Conservation (phyloP, 1,140 invertebrate species). For the Achroia grisella region DNA sequence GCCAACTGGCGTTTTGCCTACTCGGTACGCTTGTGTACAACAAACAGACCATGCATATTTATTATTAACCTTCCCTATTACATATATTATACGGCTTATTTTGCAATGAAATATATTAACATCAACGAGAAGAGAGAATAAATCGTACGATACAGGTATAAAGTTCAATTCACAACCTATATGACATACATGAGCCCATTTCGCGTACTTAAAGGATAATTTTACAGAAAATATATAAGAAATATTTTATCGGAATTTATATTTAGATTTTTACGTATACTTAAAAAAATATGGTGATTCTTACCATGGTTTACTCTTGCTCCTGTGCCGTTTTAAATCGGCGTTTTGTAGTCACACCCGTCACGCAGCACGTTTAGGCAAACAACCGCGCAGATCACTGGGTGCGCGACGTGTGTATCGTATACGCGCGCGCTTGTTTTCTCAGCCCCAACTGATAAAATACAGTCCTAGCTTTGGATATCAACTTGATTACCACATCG, state of each 20-base stretch:
- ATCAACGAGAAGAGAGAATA: background rate
- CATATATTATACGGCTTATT: constrained; percentile 1
- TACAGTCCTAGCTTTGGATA: constrained; percentile 25
- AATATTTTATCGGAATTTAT: no score
- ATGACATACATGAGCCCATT: no score
- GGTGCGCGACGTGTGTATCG: constrained; percentile 15
- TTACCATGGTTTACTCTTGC: background rate
- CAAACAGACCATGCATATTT: constrained; percentile 4
- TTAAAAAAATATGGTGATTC: no score
- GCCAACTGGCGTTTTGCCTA: constrained; percentile 68
- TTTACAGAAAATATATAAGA: no score
- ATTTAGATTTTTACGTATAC: no score
- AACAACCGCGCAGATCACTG: background rate
- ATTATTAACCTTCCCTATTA: background rate
- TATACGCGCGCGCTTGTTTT: constrained; percentile 22
- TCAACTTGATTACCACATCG: constrained; percentile 20
- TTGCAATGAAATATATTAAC: constrained; percentile 1
- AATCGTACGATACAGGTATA: background rate
- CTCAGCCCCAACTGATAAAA: constrained; percentile 36
- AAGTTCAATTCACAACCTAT: no score
- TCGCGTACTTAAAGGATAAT: no score
- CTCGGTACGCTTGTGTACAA: constrained; percentile 16
- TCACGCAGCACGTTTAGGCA: no score
- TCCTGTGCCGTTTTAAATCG: background rate
- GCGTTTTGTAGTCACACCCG: background rate